Conservation (phyloP, 2,113 vertebrate genomes). For the Conger conger region DNA sequence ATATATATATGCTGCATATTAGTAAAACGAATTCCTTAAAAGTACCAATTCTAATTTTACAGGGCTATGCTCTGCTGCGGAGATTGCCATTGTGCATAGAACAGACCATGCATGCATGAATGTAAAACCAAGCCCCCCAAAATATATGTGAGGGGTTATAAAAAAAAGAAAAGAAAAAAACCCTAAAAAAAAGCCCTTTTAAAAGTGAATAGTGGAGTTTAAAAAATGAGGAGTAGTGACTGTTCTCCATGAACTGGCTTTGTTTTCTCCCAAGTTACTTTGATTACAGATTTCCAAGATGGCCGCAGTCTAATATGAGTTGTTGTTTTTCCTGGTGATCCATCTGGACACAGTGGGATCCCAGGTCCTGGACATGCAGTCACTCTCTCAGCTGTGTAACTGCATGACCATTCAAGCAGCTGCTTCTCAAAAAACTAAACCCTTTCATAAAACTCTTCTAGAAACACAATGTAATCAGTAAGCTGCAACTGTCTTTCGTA, state of each 20-base stretch:
- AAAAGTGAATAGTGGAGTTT: neutral
- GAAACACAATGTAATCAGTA: constrained; percentile 10
- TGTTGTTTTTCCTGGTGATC: neutral
- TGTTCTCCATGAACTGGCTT: neutral
- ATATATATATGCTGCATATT: too few species aligned
- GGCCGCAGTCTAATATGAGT: neutral
- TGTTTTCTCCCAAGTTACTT: neutral
- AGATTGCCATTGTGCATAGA: too few species aligned
- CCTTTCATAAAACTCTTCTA: neutral
- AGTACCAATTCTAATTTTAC: neutral
- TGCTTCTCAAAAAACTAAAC: neutral
- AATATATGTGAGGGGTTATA: neutral
- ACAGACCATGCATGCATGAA: neutral
- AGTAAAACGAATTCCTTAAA: neutral
- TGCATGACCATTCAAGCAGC: neutral
- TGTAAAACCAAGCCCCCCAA: neutral
- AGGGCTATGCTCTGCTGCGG: too few species aligned
- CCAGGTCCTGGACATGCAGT: neutral
- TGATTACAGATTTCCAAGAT: neutral
- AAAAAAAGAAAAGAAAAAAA: neutral
- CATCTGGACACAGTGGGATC: neutral
- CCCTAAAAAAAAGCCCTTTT: too few species aligned
- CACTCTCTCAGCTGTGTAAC: neutral
- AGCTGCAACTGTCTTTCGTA: neutral
- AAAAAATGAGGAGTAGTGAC: neutral